A percentile compares a stretch with the other conserved stretches of the same genome.
Conservation (phyloP, 2,888 invertebrate species). For the Brachyptera risi region DNA sequence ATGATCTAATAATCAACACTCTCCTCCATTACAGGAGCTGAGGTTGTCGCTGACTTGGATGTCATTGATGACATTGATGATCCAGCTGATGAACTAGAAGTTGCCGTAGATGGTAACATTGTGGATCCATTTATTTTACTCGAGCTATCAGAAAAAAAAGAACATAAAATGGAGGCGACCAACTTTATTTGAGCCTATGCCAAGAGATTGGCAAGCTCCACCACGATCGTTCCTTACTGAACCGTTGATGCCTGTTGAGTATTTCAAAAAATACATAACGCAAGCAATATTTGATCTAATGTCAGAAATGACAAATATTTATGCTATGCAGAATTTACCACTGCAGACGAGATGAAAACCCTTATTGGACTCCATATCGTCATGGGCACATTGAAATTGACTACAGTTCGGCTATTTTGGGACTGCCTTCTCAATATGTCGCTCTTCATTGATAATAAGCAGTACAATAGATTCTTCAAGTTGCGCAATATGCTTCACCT, state of each 20-base stretch:
- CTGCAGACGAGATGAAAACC: constrained; percentile 17
- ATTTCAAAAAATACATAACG: not conserved
- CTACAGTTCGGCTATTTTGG: constrained; percentile 29
- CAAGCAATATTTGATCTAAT: not conserved
- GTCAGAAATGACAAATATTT: constrained; percentile 36
- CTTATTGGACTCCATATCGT: constrained; percentile 25
- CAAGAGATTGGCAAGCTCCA: not conserved
- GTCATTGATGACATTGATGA: too few species aligned
- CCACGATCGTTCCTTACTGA: not conserved
- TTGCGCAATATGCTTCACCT: constrained; percentile 31
- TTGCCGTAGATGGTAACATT: not conserved
- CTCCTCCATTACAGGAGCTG: too few species aligned
- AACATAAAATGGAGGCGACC: not conserved
- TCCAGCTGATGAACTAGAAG: not conserved
- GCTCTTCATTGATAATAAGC: constrained; percentile 24
- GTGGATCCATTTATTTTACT: not conserved
- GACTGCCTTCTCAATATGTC: constrained; percentile 12
- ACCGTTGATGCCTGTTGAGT: not conserved
- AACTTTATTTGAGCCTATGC: not conserved
- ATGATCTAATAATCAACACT: too few species aligned
- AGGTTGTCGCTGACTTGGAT: too few species aligned
- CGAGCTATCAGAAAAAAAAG: not conserved
- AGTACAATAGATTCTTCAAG: constrained; percentile 31
- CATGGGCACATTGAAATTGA: constrained; percentile 24
- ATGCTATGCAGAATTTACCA: constrained; percentile 30